Evolutionary conservation across 2,113 vertebrate species (phyloP), one percentile per base, ranked within the genome.

Genomic region (Apus apus): DNA sequence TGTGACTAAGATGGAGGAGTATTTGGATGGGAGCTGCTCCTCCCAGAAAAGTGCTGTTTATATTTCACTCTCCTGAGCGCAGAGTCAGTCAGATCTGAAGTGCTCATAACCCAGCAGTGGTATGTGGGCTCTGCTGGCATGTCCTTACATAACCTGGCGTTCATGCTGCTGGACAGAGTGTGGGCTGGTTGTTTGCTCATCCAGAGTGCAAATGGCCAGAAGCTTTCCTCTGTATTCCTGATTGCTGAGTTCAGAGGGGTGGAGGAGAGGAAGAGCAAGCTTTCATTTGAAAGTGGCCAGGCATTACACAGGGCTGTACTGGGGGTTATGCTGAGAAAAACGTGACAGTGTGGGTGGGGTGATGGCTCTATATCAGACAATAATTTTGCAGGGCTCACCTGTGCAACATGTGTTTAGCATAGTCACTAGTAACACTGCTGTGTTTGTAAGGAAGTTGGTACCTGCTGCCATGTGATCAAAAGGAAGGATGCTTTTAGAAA

Each of bases 1-100:
- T 87, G 85, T 95, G 93, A 95, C 90, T 94, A 93, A 95, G 88
- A 89, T 91, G 67, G 62, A 58, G 71, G 90, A 92, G 91, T 86
- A 89, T 91, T 96, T 94, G 86, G 38, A 78, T 29, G 29, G 77
- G 56, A 94, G 89, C 87, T 21, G 67, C 91, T 94, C 87, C 90
- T 85, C 79, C 61, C 77, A 43, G 96, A 97, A 97, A 87, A 84
- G 65, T 83, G 17, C 51, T 64, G 43, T 96, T 96, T 96, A 70
- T 96, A 94, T 94, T 95, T 88, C 68, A 51, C 45, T 87, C 88
- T 96, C 68, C 78, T 36, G 70, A 83, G 87, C 78, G 87, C 78
- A 51, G 61, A 68, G 82, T 30, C 74, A 88, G 75, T 76, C 25
- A 21, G 90, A 71, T 81, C 65, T 45, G 34, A n/a, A 77, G 88